These are phyloP conservation scores for Alca torda DNA, from an alignment of 2,797 vertebrate genomes.

Conservation along the genomic window DNA sequence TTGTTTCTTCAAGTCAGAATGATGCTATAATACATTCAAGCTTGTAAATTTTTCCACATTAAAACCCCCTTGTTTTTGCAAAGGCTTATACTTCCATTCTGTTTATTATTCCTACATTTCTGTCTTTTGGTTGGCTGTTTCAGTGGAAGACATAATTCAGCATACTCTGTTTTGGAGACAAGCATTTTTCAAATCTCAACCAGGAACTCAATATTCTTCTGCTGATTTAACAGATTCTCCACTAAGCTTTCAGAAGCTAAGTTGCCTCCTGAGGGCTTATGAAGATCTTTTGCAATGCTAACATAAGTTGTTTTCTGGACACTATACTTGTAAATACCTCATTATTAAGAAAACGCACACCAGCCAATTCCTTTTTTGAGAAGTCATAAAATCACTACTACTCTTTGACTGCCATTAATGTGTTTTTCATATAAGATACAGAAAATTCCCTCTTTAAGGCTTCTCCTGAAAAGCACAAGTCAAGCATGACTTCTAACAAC, in stretches of 20 bases:
- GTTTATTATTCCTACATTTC: conserved; percentile 56
- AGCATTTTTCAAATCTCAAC: conserved; percentile 40
- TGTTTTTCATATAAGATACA: neutral
- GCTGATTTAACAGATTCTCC: conserved; percentile 49
- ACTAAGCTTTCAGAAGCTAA: conserved; percentile 53
- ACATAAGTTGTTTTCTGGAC: conserved; percentile 33
- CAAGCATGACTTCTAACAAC: neutral
- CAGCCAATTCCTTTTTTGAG: neutral
- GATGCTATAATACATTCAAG: conserved; percentile 28
- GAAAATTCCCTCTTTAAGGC: neutral
- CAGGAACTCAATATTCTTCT: conserved; percentile 48
- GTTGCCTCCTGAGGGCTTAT: conserved; percentile 9
- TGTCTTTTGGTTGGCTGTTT: conserved; percentile 41
- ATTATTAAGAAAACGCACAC: neutral
- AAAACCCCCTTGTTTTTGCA: conserved; percentile 19
- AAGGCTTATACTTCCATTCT: conserved; percentile 28
- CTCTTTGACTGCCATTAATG: neutral
- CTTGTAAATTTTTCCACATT: conserved; percentile 61
- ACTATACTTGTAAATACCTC: conserved; percentile 2
- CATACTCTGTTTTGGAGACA: conserved; percentile 51
- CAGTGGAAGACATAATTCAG: conserved; percentile 39
- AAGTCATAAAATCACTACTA: neutral
- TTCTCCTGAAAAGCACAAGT: neutral
- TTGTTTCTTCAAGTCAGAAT: conserved; percentile 43
- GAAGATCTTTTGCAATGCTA: conserved; percentile 38